phyloP scores from a whole-genome alignment of 2,888 invertebrate species.

The Euzetes globulus region DNA sequence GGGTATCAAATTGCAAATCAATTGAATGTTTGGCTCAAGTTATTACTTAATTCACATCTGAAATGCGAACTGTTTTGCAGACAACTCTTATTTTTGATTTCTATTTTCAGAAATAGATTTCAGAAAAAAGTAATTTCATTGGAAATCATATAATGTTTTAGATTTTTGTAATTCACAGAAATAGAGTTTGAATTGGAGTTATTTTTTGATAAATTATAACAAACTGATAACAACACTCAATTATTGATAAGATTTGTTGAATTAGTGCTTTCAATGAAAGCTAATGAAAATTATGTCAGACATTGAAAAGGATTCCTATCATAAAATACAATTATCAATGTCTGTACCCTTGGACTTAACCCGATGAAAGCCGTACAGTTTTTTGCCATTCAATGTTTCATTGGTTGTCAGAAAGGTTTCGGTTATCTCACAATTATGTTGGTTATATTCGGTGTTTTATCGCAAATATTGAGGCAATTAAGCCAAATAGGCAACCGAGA shows the following conservation, averaged over 20 bases:
- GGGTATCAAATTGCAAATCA: too few relatives aligned
- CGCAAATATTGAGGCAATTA: slow-evolving; percentile 4
- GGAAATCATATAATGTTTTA: not conserved
- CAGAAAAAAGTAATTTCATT: not conserved
- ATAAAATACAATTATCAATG: not conserved
- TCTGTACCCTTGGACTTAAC: slow-evolving; percentile 9
- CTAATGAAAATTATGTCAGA: not conserved
- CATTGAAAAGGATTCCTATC: not conserved
- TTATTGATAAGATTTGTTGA: too few relatives aligned
- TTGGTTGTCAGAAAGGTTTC: not conserved
- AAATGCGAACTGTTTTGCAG: too few relatives aligned
- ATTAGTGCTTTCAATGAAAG: not conserved
- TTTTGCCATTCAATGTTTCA: not conserved
- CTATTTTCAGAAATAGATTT: not conserved
- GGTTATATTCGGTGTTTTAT: not conserved
- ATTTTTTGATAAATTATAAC: too few relatives aligned
- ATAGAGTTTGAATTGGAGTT: too few relatives aligned
- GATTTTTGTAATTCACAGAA: too few relatives aligned
- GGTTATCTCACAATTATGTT: not conserved
- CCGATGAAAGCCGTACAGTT: not conserved
- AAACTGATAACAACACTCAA: too few relatives aligned
- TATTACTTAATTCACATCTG: too few relatives aligned
- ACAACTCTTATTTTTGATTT: too few relatives aligned
- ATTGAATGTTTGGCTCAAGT: too few relatives aligned
- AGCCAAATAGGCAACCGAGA: not conserved